These are phyloP conservation scores for Chascanopsetta lugubris DNA, from an alignment of 2,113 vertebrate species.

Conservation along the genomic window DNA sequence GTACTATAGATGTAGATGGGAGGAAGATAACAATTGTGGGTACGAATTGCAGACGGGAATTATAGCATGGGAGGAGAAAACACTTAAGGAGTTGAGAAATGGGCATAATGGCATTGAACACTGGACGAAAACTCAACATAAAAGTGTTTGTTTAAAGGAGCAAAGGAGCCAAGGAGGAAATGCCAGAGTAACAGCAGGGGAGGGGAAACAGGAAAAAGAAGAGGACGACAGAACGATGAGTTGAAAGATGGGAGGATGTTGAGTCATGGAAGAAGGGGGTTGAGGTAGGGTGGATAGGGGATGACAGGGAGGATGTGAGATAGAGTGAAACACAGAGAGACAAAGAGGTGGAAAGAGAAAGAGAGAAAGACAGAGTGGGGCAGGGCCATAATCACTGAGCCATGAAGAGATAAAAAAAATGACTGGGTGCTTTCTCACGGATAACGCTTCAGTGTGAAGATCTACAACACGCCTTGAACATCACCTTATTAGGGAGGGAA, in stretches of 20 bases:
- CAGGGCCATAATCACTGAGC: conserved; percentile 45
- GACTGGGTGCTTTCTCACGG: conserved; percentile 47
- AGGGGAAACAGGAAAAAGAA: conserved; percentile 30
- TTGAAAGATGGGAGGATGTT: conserved; percentile 35
- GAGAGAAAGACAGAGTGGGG: conserved; percentile 9
- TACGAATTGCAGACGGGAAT: background rate
- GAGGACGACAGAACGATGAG: conserved; percentile 12
- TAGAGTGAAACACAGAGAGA: background rate
- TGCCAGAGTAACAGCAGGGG: conserved; percentile 17
- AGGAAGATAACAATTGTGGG: background rate
- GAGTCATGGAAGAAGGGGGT: conserved; percentile 36
- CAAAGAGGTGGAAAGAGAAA: background rate
- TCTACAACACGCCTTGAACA: conserved; percentile 26
- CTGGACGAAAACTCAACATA: background rate
- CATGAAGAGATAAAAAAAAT: conserved; percentile 59
- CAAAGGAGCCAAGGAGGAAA: conserved; percentile 3
- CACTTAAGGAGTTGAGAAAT: background rate
- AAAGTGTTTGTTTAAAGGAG: background rate
- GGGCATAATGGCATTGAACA: conserved; percentile 2
- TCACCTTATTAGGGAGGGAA: conserved; percentile 57
- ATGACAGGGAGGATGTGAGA: background rate
- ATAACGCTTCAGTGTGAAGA: conserved; percentile 28
- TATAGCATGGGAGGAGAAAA: background rate
- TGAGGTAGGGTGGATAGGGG: conserved; percentile 16
- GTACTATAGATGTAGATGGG: conserved; percentile 71